A percentile compares a stretch with the other conserved stretches of the same genome.
phyloP scores from a whole-genome alignment of 2,797 vertebrate genomes.

The Melanotaenia pygmaea region DNA sequence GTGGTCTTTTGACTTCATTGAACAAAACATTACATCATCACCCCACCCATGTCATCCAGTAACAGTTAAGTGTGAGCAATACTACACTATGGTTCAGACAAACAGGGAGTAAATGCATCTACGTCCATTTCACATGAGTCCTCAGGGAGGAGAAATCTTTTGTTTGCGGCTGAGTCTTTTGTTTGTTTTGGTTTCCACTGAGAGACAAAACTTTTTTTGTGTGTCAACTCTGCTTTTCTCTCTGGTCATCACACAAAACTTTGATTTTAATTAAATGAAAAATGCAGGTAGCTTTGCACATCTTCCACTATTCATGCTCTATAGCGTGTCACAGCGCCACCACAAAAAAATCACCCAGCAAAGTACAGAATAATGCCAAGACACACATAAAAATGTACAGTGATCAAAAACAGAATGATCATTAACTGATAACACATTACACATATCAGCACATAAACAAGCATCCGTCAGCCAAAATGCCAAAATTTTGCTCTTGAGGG shows the following conservation, averaged over 20 bases:
- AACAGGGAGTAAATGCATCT: conserved; percentile 45
- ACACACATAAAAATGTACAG: neutral
- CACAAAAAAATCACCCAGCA: too few relatives aligned
- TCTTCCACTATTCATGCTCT: neutral
- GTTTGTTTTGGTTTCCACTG: conserved; percentile 71
- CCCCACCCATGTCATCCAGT: conserved; percentile 59
- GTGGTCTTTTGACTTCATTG: conserved; percentile 39
- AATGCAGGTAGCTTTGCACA: conserved; percentile 2
- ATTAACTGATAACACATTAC: conserved; percentile 32
- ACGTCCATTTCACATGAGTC: conserved; percentile 48
- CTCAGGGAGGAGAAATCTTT: conserved; percentile 38
- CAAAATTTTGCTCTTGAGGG: neutral
- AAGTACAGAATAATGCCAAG: neutral
- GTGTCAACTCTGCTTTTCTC: conserved; percentile 11
- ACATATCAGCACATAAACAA: conserved; percentile 16
- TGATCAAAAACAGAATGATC: conserved; percentile 17
- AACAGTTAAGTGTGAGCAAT: conserved; percentile 26
- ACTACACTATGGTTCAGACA: conserved; percentile 35
- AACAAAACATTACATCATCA: conserved; percentile 57
- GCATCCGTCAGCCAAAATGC: neutral
- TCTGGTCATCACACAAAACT: conserved; percentile 20
- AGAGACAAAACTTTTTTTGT: conserved; percentile 46
- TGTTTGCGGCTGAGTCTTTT: conserved; percentile 41
- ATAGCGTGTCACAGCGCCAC: neutral
- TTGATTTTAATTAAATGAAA: conserved; percentile 22